phyloP scores from a whole-genome alignment of 1,140 invertebrate genomes.

The Bombyx mandarina region DNA sequence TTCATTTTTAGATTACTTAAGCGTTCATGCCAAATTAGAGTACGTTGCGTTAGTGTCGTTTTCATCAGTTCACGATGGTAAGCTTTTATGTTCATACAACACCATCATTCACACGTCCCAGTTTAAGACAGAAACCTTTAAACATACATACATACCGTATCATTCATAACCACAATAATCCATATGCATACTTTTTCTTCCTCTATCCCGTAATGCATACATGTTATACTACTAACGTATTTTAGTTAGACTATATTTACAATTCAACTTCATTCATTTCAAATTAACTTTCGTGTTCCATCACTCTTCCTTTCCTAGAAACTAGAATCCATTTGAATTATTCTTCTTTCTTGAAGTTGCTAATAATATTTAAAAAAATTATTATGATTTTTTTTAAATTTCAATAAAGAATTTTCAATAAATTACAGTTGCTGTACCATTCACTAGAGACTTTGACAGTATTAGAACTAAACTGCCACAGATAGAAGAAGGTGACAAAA shows the following conservation, averaged over 20 bases:
- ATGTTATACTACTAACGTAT: neutral
- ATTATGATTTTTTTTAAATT: no score
- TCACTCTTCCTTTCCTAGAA: no score
- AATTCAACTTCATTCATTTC: neutral
- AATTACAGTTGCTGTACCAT: conserved; percentile 77
- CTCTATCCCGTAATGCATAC: neutral
- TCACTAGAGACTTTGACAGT: conserved; percentile 87
- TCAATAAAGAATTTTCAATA: neutral
- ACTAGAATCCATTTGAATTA: no score
- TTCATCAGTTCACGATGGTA: conserved; percentile 82
- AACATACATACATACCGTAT: no score
- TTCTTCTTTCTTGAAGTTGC: no score
- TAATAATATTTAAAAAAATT: no score
- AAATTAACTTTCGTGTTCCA: no score
- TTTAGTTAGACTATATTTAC: neutral
- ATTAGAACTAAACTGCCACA: conserved; percentile 81
- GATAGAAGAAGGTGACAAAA: conserved; percentile 87
- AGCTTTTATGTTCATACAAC: conserved; percentile 2
- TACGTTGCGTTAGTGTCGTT: conserved; percentile 91
- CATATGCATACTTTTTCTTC: neutral
- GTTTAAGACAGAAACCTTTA: no score
- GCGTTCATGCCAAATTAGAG: conserved; percentile 87
- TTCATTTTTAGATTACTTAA: conserved; percentile 87
- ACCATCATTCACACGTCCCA: no score
- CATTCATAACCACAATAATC: no score